Evolutionary conservation across 2,888 invertebrate species (phyloP), one percentile per base, ranked within the genome.

Genomic region (Ceramica pisi): DNA sequence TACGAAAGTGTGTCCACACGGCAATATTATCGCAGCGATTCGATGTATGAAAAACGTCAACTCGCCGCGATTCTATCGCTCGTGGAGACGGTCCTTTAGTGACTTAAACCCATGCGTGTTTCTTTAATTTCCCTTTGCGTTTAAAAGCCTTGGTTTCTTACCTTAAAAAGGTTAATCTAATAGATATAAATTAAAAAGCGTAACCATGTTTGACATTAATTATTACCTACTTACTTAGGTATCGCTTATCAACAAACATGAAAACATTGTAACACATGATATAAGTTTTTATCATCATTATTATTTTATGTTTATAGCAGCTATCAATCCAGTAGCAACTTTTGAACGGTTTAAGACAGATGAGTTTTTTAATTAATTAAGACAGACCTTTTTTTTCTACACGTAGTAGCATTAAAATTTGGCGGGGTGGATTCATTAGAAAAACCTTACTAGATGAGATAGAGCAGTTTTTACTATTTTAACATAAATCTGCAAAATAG

Each of bases 261-360:
- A n/a, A n/a, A n/a, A n/a, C n/a, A n/a, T n/a, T n/a, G 26, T 57
- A 69, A n/a, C 21, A 46, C 12, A 35, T 73, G 23, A 50, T 26
- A 44, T 19, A 21, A 12, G 23, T 50, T 57, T 26, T 57, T 38
- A 67, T 56, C 10, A 10, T 57, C 3, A 26, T 14, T 26, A 57
- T 67, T n/a, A 23, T 44, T 56, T 44, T 35, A 50, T 31, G 2
- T 26, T 2, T 31, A 19, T 14, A 53, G 53, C 6, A 55, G 19
- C 55, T 41, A 31, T 41, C 16, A 38, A 56, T 21, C n/a, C 12
- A 6, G 44, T 55, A 75, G 41, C 16, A 38, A 48, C 0, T 31
- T 48, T 55, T n/a, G 4, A 31, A 75, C 1, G 9, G 19, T 4
- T 1, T 14, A 46, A 41, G 26, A n/a, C n/a, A n/a, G n/a, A n/a